A percentile compares a stretch with the other conserved stretches of the same genome.
These are phyloP conservation scores for Cynopterus brachyotis DNA, from an alignment of 2,113 vertebrate species.

Conservation along the genomic window DNA sequence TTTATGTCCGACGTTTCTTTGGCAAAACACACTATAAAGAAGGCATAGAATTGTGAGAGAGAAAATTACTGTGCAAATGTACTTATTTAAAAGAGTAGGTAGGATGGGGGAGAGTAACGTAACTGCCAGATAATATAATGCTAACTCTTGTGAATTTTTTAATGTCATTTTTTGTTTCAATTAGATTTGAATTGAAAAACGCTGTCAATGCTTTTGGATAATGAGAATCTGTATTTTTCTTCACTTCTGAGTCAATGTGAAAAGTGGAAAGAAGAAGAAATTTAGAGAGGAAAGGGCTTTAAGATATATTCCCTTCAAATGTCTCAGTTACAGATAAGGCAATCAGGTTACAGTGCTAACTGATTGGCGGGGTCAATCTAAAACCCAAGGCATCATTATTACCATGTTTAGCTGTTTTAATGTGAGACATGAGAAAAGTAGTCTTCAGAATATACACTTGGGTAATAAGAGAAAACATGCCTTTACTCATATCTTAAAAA, in stretches of 20 bases:
- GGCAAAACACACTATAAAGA: slow-evolving; percentile 78
- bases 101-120: neutral
- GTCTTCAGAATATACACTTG: neutral
- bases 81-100: slow-evolving; percentile 39
- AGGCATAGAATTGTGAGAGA: slow-evolving; percentile 76
- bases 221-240: neutral
- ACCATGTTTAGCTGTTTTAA: neutral
- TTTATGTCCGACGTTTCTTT: slow-evolving; percentile 84
- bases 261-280: neutral
- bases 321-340: neutral
- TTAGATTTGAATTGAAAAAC: slow-evolving; percentile 30
- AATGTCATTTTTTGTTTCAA: slow-evolving; percentile 41
- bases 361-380: neutral
- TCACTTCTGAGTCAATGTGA: neutral
- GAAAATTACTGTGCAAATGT: slow-evolving; percentile 74
- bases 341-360: neutral
- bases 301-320: neutral
- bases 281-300: neutral
- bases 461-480: neutral
- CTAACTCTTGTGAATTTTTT: slow-evolving; percentile 8
- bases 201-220: slow-evolving; percentile 22
- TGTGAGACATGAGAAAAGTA: neutral
- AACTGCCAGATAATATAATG: slow-evolving; percentile 34
- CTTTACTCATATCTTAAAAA: neutral
- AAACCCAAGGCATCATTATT: neutral